Base-by-base conservation (phyloP, 2,888 invertebrate genomes). In the Antheraea assamensis region DNA sequence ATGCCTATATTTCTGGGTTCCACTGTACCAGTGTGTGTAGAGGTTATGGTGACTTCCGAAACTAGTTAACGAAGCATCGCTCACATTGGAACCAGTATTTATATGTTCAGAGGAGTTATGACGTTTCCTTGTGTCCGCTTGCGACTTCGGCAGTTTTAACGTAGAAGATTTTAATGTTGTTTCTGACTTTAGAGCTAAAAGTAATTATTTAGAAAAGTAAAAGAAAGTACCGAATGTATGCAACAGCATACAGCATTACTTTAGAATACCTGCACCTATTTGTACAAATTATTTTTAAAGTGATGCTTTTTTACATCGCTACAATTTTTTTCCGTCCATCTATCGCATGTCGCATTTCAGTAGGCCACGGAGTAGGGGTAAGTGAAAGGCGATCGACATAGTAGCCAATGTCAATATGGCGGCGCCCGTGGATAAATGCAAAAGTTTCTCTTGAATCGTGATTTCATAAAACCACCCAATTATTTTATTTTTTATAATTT, bases 81-180 rank as follows among this genome's bases (percentile, higher is more conserved):
- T 87, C 0, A 82, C 75, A 74, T 79, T 82, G 0, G 88, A 85
- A 0, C 87, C 87, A 0, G 83, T 75, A 77, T 92, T 92, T 58
- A 94, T 89, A 64, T 93, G 93, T 76, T 91, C 93, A 0, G 90
- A 84, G 0, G 93, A 95, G 76, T 91, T 92, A 81, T 92, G 93
- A 0, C 96, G 94, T 68, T 95, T 92, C 79, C 96, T 97, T 71
- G 95, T 83, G 75, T 96, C 96, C 0, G 95, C 95, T 72, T 95
- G 95, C 1, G 85, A 78, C 77, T 91, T 92, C 84, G 92, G 91
- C 81, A 83, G 88, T 86, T 85, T 95, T 30, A 92, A 77, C 13
- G 91, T 90, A 27, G 92, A 86, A 58, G 24, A 80, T 80, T 93
- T 95, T 76, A 87, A 76, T 7, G 90, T 92, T n/a, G 85, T 76